Base-by-base conservation (phyloP, 92 coral and sea anemone species). In the Scolanthus callimorphus region DNA sequence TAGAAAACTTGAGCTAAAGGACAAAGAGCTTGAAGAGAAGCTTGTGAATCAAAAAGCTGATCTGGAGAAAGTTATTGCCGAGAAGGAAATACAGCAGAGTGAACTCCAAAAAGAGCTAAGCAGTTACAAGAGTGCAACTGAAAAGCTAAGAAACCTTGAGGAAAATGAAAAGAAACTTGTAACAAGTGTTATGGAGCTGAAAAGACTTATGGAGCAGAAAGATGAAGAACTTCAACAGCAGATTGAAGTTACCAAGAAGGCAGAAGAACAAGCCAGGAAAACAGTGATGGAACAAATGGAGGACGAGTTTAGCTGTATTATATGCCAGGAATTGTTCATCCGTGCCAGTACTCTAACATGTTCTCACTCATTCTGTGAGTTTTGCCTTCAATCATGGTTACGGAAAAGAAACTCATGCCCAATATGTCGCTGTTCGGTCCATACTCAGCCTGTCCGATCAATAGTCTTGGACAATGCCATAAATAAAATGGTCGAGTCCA, bases 381-480 rank as follows among this genome's bases (percentile, higher is more conserved):
- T 70, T 59, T 94, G 99, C 47, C 74, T 94, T 70, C 70, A 66
- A 59, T 80, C 95, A 1, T 94, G 99, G 99, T 73, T 84, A 44
- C 52, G 64, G 64, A 88, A 89, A 80, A 88, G 86, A 71, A 88
- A 56, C 80, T 76, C 73, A 53, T 94, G 99, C 71, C 99, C 99
- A 12, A 90, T 94, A 19, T 94, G 99, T 47, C 78, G 99, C 53
- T 82, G 85, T 29, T 59, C 73, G 8, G 78, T 89, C 34, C 73
- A 67, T 45, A 85, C 86, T 24, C 80, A 67, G 29, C 96, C 83
- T 34, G 89, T 94, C 22, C 80, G 89, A 70, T 94, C 99, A 26
- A 73, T 85, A 53, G 99, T 94, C 57, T 84, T 94, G 60, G 99
- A 94, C 74, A 94, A 83, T 63, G 99, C 99, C 53, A 90, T 94